Base-by-base conservation (phyloP, 2,113 vertebrate genomes). In the Colistium nudipinnis region DNA sequence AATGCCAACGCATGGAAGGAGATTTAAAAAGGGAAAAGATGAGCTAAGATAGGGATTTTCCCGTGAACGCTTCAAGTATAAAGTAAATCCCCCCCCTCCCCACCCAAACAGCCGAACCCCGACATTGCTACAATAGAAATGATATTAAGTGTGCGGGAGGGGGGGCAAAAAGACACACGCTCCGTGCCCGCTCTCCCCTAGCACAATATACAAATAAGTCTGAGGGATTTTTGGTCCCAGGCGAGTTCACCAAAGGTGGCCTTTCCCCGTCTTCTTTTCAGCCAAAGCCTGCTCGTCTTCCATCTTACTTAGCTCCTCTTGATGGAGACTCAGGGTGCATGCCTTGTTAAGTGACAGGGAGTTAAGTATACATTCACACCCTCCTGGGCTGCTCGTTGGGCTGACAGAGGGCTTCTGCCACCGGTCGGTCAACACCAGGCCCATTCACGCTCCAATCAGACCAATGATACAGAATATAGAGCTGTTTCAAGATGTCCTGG, bases 301-400 rank as follows among this genome's bases (percentile, higher is more conserved):
- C 88, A 91, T 93, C 90, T 92, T 92, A 92, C 90, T 92, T 93
- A 92, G 87, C 81, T 72, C 35, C 67, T 86, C 88, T 86, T 90
- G 86, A 88, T 92, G 81, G 89, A 91, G 90, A 82, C 87, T 90
- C 86, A 89, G 86, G 84, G 87, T 86, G 81, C 88, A 89, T 78
- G 90, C 88, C 77, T 88, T 66, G 70, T 86, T 91, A 92, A 94
- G 90, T 91, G 90, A 91, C 90, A 90, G 87, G 87, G 88, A 92
- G 89, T 92, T 91, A 92, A 93, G 89, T 92, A 93, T 91, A 92
- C 86, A 83, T 92, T 92, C 90, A 88, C 89, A 92, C 88, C 87
- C 84, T 78, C 88, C 80, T 67, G 61, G 84, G 81, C 86, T 78
- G 84, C 90, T 91, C 88, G 90, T 88, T 90, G 92, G 68, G 76